Evolutionary conservation across 2,888 invertebrate genomes (phyloP), one percentile per base, ranked within the genome.

Genomic region (Apamea crenata): DNA sequence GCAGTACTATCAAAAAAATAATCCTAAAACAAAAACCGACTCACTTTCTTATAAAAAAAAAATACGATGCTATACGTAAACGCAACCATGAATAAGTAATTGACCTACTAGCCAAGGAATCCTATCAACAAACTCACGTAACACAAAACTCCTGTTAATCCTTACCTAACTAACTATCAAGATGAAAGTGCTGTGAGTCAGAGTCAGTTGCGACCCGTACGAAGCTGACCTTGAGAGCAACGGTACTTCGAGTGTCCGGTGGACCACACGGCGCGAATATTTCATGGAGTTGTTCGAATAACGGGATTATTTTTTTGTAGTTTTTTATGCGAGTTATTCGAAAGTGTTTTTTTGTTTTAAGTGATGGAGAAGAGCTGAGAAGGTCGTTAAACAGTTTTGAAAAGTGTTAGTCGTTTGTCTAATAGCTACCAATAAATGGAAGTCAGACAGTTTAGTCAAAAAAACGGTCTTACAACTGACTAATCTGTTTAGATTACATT

Each of bases 121-220:
- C n/a, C 86, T 74, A 82, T 65, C 18, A 74, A 77, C 56, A 56
- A 61, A n/a, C 12, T 74, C 47, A 77, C 71, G 77, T 85, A 80
- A 85, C 29, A 71, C 14, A 32, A 44, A 44, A 44, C 72, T 81
- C 85, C 84, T 84, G 68, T 74, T 61, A 63, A 84, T 84, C 87
- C 87, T 84, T 84, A 80, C 80, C 74, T 85, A 85, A 85, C 87
- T 36, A 80, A 29, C 69, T 76, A 84, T 77, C 81, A 81, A 87
- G 87, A 86, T 86, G 88, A 94, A 94, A 93, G 94, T 92, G 87
- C 75, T 63, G 78, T 94, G 94, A 93, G 88, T 93, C 94, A 93
- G 87, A 88, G 74, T 77, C 80, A 85, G 85, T 88, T 81, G 89
- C 77, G 81, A 32, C 61, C 73, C 44, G 59, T 29, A 40, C 72